Evolutionary conservation across 2,797 vertebrate species (phyloP).

Genomic region (Microctenopoma steveboyesi): DNA sequence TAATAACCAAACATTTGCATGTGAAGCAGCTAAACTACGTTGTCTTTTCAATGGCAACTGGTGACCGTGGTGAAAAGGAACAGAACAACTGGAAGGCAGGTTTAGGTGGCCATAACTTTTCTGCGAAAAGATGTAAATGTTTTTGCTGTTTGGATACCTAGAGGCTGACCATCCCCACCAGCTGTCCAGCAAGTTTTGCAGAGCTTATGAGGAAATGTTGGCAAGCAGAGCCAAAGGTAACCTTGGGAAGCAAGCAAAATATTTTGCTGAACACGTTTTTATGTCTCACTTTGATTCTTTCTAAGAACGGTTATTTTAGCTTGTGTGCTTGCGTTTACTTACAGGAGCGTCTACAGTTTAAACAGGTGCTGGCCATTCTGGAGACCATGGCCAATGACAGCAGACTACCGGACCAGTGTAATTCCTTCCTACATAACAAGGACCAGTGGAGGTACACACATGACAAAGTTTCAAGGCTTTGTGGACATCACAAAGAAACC

Average conservation of each 20-base stretch:
- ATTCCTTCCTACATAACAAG: slow-evolving; percentile 98
- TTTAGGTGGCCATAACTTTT: not conserved
- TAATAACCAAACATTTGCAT: slow-evolving; percentile 11
- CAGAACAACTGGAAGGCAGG: too few relatives aligned
- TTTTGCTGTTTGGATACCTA: slow-evolving; percentile 63
- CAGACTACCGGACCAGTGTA: slow-evolving; percentile 94
- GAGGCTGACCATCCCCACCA: slow-evolving; percentile 97
- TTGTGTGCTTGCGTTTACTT: slow-evolving; percentile 16
- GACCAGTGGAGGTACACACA: slow-evolving; percentile 92
- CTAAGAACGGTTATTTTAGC: slow-evolving; percentile 6
- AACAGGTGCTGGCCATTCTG: slow-evolving; percentile 93
- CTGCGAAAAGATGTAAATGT: not conserved
- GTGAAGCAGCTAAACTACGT: not conserved
- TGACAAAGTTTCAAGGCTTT: not conserved
- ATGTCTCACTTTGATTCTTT: not conserved
- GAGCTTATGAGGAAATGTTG: slow-evolving; percentile 95
- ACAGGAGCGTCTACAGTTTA: slow-evolving; percentile 95
- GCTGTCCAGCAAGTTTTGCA: slow-evolving; percentile 96
- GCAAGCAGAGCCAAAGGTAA: slow-evolving; percentile 95
- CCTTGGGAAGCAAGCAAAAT: not conserved
- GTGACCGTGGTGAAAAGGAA: too few relatives aligned
- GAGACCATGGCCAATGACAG: slow-evolving; percentile 97
- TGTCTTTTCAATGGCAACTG: too few relatives aligned
- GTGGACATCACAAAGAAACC: slow-evolving; percentile 5
- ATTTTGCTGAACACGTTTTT: not conserved